Conservation (phyloP, 2,888 invertebrate genomes). For the Netelia inedita region DNA sequence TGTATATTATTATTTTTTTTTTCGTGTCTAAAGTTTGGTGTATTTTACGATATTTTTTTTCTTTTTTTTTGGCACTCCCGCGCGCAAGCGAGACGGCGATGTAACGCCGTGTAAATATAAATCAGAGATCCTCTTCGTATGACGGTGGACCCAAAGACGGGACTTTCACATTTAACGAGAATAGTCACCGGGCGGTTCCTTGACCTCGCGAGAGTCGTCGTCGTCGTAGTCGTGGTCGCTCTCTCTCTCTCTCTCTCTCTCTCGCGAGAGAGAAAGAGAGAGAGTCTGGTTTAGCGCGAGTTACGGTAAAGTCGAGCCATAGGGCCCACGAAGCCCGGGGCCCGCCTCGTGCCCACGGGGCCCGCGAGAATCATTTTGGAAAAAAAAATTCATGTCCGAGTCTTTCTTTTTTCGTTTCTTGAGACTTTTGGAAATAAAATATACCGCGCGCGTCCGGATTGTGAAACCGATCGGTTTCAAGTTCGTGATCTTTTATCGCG, state of each 20-base stretch:
- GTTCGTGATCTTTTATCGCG: background rate
- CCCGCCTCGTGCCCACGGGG: constrained; percentile 35
- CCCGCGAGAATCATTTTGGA: background rate
- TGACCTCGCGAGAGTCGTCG: constrained; percentile 62
- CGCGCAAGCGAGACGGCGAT: constrained; percentile 26
- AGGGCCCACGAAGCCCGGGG: constrained; percentile 47
- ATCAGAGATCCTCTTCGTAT: constrained; percentile 42
- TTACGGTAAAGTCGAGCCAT: constrained; percentile 69
- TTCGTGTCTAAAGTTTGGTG: constrained; percentile 17
- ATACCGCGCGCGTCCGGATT: background rate
- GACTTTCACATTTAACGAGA: constrained; percentile 70
- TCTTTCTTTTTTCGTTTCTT: constrained; percentile 62
- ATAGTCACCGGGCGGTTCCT: constrained; percentile 62
- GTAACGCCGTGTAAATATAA: constrained; percentile 65
- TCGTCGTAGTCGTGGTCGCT: constrained; percentile 34
- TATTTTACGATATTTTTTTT: constrained; percentile 24
- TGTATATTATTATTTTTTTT: background rate
- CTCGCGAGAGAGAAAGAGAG: background rate
- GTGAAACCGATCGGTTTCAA: constrained; percentile 3
- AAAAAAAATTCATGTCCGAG: constrained; percentile 21
- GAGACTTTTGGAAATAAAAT: constrained; percentile 47
- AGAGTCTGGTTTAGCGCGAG: constrained; percentile 65
- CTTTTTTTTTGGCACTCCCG: constrained; percentile 57
- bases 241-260: background rate
- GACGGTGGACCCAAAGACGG: constrained; percentile 38